Evolutionary conservation across 1,140 invertebrate genomes (phyloP).

Genomic region (Argopecten irradians): DNA sequence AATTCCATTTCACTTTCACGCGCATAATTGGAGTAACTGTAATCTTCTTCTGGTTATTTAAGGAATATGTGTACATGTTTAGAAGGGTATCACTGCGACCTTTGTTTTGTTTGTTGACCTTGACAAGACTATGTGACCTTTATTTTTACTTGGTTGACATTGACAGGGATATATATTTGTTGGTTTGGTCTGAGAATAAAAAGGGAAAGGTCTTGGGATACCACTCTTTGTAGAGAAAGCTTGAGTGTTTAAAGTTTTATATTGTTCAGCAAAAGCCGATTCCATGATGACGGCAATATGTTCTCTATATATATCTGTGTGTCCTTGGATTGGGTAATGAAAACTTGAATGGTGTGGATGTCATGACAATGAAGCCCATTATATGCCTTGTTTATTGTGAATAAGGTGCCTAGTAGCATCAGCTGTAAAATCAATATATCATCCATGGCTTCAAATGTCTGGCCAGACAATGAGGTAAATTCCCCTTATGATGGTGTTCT

Average conservation of each 20-base stretch:
- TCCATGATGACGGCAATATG: neutral
- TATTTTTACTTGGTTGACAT: too few relatives aligned
- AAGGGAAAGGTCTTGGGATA: neutral
- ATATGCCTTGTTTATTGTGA: neutral
- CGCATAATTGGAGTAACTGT: too few relatives aligned
- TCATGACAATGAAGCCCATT: neutral
- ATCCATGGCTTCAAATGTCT: neutral
- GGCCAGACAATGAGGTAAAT: neutral
- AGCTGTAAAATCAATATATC: slow-evolving; percentile 23
- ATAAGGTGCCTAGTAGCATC: neutral
- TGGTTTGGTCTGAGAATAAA: neutral
- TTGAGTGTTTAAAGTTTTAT: neutral
- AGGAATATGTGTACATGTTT: too few relatives aligned
- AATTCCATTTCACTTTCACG: too few relatives aligned
- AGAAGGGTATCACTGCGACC: too few relatives aligned
- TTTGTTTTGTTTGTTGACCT: too few relatives aligned
- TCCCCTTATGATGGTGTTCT: neutral
- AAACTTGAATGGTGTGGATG: neutral
- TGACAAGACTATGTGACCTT: too few relatives aligned
- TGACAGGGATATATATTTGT: too few relatives aligned
- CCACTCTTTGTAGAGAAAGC: neutral
- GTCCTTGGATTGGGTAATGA: neutral
- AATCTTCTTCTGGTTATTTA: too few relatives aligned
- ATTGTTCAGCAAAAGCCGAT: too few relatives aligned
- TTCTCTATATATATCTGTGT: neutral